Conservation (phyloP, 2,797 vertebrate species). For the Avahi laniger region DNA sequence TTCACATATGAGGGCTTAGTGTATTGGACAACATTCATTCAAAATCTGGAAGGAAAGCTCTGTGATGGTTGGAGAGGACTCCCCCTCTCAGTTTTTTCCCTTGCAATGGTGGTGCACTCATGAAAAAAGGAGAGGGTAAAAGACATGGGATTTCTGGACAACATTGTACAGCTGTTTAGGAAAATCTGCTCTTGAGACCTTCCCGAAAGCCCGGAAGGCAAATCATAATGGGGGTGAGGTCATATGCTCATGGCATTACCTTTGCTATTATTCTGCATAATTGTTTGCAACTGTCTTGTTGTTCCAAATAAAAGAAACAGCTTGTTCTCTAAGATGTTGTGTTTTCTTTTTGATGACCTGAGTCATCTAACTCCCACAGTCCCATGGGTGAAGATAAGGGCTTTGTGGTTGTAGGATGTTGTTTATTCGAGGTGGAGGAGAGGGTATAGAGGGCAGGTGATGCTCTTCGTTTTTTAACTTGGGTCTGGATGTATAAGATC, state of each 20-base stretch:
- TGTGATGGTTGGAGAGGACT: conserved; percentile 21
- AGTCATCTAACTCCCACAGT: conserved; percentile 61
- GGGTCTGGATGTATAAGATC: neutral
- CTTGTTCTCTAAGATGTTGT: conserved; percentile 60
- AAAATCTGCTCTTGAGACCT: conserved; percentile 26
- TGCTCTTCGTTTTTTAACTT: neutral
- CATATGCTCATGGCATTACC: neutral
- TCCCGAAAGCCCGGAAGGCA: conserved; percentile 48
- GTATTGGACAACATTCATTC: neutral
- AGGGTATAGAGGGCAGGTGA: neutral
- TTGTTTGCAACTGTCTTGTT: conserved; percentile 44
- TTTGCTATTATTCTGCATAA: conserved; percentile 48
- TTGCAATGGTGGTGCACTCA: neutral
- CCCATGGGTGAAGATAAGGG: conserved; percentile 27
- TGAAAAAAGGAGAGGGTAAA: neutral
- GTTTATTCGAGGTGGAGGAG: neutral
- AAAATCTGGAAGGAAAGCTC: neutral
- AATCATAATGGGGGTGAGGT: conserved; percentile 54
- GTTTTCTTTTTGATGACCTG: conserved; percentile 46
- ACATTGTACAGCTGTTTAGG: neutral
- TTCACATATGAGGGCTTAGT: neutral
- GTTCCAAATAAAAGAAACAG: conserved; percentile 63
- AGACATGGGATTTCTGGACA: neutral
- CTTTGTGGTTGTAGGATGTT: conserved; percentile 31
- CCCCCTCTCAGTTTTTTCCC: neutral